Evolutionary conservation across 1,140 invertebrate genomes (phyloP).

Genomic region (Drosophila sp.): DNA sequence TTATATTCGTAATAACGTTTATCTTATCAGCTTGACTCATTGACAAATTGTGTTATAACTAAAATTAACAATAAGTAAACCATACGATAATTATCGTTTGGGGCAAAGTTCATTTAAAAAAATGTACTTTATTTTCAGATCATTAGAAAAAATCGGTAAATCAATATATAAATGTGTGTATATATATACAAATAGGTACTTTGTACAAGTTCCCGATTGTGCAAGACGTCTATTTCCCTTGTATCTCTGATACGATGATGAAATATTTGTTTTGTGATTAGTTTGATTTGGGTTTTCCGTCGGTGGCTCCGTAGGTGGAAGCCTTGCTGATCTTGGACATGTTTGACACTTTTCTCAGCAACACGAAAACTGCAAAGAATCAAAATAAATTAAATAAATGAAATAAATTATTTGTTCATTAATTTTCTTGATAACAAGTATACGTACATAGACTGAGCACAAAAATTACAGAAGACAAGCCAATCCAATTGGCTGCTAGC

Average conservation of each 20-base stretch:
- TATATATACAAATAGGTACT: no score
- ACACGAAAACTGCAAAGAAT: slow-evolving; percentile 89
- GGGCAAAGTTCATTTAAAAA: slow-evolving; percentile 18
- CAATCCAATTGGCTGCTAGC: slow-evolving; percentile 89
- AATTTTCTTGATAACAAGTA: slow-evolving; percentile 49
- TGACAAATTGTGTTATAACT: slow-evolving; percentile 22
- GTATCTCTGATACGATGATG: neutral
- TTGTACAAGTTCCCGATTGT: slow-evolving; percentile 11
- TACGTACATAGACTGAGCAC: slow-evolving; percentile 90
- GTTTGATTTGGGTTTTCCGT: slow-evolving; percentile 36
- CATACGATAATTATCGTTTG: neutral
- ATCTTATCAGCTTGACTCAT: slow-evolving; percentile 45
- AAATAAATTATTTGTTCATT: neutral
- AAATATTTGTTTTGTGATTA: no score
- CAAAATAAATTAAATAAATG: slow-evolving; percentile 36
- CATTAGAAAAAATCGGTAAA: slow-evolving; percentile 18
- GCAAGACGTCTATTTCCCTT: neutral
- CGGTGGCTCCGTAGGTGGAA: slow-evolving; percentile 89
- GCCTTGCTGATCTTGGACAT: slow-evolving; percentile 93
- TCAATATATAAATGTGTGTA: slow-evolving; percentile 9
- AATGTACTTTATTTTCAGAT: slow-evolving; percentile 25
- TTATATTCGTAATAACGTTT: slow-evolving; percentile 17
- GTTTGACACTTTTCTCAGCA: slow-evolving; percentile 91
- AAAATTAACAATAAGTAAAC: slow-evolving; percentile 12
- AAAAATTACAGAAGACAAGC: slow-evolving; percentile 88